Conservation (phyloP, 2,888 invertebrate genomes). For the Drosophila formosana region DNA sequence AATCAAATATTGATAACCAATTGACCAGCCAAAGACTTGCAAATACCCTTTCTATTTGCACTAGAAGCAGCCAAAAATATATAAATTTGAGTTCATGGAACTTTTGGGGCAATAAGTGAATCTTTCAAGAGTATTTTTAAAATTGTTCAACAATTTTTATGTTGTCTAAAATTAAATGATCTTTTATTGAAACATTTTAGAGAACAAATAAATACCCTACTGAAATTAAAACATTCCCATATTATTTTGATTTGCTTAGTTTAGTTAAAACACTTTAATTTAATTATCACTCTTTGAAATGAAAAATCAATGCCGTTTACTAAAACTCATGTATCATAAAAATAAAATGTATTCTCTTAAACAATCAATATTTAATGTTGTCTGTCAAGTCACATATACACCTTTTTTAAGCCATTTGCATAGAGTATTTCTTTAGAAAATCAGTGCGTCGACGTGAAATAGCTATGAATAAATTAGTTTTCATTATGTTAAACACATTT, state of each 20-base stretch:
- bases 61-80: not conserved
- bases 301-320: too few species aligned
- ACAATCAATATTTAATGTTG: not conserved
- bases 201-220: too few species aligned
- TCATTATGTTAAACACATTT: conserved; percentile 63
- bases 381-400: not conserved
- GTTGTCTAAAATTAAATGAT: too few species aligned
- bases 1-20: conserved; percentile 16
- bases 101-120: not conserved
- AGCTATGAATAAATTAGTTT: conserved; percentile 69
- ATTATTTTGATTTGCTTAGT: too few species aligned
- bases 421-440: conserved; percentile 19
- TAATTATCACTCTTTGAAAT: too few species aligned
- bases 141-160: too few species aligned
- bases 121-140: not conserved
- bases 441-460: conserved; percentile 33
- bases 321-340: too few species aligned
- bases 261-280: too few species aligned
- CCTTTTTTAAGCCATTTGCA: not conserved
- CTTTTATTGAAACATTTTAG: too few species aligned
- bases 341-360: too few species aligned
- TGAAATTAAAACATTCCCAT: too few species aligned
- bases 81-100: not conserved
- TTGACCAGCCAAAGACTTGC: not conserved
- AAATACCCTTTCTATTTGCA: conserved; percentile 14